phyloP scores from a whole-genome alignment of 2,113 vertebrate genomes.

The Greenwoodochromis staneri region DNA sequence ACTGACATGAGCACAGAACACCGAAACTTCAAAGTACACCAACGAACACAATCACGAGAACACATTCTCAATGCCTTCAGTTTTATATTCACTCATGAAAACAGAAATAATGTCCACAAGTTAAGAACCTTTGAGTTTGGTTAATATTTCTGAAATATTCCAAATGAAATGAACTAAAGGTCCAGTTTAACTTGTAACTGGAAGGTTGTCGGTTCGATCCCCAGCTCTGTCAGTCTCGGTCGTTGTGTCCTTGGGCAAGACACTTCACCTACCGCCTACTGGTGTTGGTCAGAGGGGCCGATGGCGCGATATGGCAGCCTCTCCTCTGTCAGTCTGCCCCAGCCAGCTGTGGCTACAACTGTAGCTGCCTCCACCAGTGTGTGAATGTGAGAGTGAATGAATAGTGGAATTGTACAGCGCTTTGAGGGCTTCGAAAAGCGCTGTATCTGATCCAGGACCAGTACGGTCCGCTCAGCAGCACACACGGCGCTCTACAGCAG shows the following conservation, averaged over 20 bases:
- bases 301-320: too few relatives aligned
- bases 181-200: too few relatives aligned
- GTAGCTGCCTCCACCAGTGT: too few relatives aligned
- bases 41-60: rapidly evolving
- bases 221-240: rapidly evolving
- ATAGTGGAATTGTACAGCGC: rapidly evolving
- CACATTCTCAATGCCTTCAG: rapidly evolving
- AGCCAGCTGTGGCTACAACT: too few relatives aligned
- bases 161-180: too few relatives aligned
- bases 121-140: background rate
- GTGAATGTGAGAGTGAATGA: too few relatives aligned
- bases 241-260: too few relatives aligned
- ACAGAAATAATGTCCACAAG: background rate
- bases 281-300: too few relatives aligned
- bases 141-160: background rate
- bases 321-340: too few relatives aligned
- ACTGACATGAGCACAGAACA: background rate
- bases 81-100: background rate
- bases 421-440: too few relatives aligned
- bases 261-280: too few relatives aligned
- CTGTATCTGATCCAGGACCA: background rate
- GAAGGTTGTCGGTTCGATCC: rapidly evolving
- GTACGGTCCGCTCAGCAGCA: background rate
- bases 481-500: background rate
- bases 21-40: background rate